phyloP scores from a whole-genome alignment of 2,888 invertebrate genomes.

The Aspidiotus destructor region DNA sequence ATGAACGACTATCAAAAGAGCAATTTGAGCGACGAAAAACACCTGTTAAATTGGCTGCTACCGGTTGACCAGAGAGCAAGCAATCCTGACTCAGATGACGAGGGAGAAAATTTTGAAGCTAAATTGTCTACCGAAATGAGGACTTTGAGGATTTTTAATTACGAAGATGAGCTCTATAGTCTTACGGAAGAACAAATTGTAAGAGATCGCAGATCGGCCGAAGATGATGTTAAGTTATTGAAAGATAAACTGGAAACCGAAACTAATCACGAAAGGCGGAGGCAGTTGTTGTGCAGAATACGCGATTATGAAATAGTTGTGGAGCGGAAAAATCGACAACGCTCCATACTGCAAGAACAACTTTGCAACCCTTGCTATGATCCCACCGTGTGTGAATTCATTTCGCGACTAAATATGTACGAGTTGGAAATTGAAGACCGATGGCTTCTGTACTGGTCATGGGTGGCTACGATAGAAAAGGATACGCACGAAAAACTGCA shows the following conservation, averaged over 20 bases:
- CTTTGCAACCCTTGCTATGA: neutral
- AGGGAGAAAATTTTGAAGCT: slow-evolving; percentile 7
- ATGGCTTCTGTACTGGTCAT: slow-evolving; percentile 44
- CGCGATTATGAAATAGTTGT: neutral
- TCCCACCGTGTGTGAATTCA: neutral
- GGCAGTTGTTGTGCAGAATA: neutral
- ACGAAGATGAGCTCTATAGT: slow-evolving; percentile 5
- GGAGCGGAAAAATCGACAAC: neutral
- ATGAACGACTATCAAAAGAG: neutral
- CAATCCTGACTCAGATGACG: neutral
- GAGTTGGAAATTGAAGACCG: slow-evolving; percentile 34
- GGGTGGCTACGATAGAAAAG: slow-evolving; percentile 38
- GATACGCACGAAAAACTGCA: neutral
- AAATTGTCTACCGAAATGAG: too few species aligned
- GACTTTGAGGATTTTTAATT: neutral
- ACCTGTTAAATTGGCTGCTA: slow-evolving; percentile 1
- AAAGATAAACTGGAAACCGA: too few species aligned
- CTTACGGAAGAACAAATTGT: neutral
- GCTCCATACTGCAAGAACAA: neutral
- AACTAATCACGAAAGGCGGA: neutral
- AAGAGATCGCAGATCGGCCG: neutral
- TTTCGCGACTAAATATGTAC: neutral
- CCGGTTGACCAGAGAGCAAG: neutral
- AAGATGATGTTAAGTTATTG: neutral
- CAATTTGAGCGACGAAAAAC: neutral